Conservation (phyloP, 2,797 vertebrate genomes). For the Ptychobarbus kaznakovi region DNA sequence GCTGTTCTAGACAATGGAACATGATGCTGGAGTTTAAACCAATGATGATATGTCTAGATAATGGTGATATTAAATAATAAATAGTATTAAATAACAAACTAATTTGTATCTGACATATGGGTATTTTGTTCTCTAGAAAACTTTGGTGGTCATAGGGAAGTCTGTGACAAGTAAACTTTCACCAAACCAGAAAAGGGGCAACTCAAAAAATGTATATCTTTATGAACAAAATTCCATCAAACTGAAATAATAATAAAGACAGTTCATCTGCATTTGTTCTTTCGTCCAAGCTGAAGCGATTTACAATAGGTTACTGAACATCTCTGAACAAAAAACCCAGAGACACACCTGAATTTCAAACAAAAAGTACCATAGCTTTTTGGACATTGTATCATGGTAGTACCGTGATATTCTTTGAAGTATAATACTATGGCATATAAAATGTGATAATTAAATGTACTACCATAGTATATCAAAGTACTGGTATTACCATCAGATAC, state of each 20-base stretch:
- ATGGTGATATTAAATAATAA: not conserved
- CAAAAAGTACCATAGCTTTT: not conserved
- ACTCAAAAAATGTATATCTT: not conserved
- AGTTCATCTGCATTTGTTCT: not conserved
- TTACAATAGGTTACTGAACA: not conserved
- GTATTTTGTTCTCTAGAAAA: slow-evolving; percentile 30
- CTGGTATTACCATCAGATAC: not conserved
- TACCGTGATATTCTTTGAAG: not conserved
- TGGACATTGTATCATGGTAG: not conserved
- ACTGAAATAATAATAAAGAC: not conserved
- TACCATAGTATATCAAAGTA: not conserved
- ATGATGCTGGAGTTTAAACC: not conserved
- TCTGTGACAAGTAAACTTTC: slow-evolving; percentile 26
- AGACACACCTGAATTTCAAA: slow-evolving; percentile 6
- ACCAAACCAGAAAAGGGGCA: not conserved
- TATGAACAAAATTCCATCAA: not conserved
- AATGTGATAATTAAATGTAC: not conserved
- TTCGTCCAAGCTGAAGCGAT: not conserved
- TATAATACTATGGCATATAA: not conserved
- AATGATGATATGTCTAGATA: not conserved
- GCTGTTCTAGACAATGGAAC: not conserved
- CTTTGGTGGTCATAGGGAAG: not conserved
- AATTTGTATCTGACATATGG: not conserved
- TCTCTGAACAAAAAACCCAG: not conserved
- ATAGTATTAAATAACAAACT: not conserved